Percentiles rank a stretch among this genome's conserved stretches.
These are phyloP conservation scores for Gobionotothen gibberifrons DNA, from an alignment of 2,797 vertebrate genomes.

Conservation along the genomic window DNA sequence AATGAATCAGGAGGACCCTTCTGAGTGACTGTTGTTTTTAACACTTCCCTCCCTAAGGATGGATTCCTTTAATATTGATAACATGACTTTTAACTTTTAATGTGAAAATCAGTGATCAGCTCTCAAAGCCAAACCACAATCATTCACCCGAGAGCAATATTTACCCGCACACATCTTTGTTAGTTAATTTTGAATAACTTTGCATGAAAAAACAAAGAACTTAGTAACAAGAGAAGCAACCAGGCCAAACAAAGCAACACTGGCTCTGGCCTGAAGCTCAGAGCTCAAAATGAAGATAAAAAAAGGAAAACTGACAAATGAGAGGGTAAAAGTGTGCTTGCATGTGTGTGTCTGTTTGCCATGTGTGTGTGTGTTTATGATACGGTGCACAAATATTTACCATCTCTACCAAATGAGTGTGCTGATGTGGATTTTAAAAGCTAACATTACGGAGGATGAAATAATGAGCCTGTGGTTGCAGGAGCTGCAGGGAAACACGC, in stretches of 20 bases:
- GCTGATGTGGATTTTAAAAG: slow-evolving; percentile 74
- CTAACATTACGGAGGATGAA: slow-evolving; percentile 71
- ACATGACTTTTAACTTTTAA: not conserved
- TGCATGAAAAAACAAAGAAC: slow-evolving; percentile 29
- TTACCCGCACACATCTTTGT: not conserved
- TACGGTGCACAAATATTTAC: slow-evolving; percentile 74
- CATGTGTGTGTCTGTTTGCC: slow-evolving; percentile 24
- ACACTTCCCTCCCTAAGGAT: slow-evolving; percentile 1
- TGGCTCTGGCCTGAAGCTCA: slow-evolving; percentile 8
- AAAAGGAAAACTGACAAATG: slow-evolving; percentile 28
- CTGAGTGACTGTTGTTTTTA: slow-evolving; percentile 41
- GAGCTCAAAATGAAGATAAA: slow-evolving; percentile 29
- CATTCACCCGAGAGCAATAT: not conserved
- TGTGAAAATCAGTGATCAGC: slow-evolving; percentile 5
- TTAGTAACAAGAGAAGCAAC: slow-evolving; percentile 16
- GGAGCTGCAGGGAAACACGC: slow-evolving; percentile 67
- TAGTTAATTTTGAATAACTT: slow-evolving; percentile 11
- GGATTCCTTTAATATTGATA: not conserved
- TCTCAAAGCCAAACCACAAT: not conserved
- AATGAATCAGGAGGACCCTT: not conserved
- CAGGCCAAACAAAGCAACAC: not conserved
- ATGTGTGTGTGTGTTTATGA: slow-evolving; percentile 23
- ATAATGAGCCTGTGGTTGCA: slow-evolving; percentile 77
- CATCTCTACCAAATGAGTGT: slow-evolving; percentile 67
- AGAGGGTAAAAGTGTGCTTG: slow-evolving; percentile 4